Evolutionary conservation across 2,888 invertebrate species (phyloP).

Genomic region (Vannuccia rotundouncinata): DNA sequence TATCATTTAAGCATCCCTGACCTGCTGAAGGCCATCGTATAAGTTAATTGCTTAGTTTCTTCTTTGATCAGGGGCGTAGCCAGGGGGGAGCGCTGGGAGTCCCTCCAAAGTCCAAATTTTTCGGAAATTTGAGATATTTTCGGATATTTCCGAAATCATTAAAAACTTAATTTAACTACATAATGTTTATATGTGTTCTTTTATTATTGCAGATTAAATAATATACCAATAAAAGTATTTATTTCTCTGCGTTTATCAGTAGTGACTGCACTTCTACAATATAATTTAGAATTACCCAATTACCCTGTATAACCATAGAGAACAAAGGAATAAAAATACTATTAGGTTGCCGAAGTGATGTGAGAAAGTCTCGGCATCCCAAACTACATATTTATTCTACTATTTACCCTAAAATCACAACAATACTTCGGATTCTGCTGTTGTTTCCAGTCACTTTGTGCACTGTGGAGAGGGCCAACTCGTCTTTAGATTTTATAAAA

Average conservation of each 20-base stretch:
- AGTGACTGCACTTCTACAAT: not conserved
- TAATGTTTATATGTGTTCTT: not conserved
- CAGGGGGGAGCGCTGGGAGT: not conserved
- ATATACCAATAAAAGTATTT: not conserved
- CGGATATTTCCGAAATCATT: not conserved
- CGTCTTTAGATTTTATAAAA: conserved; percentile 15
- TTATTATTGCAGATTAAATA: not conserved
- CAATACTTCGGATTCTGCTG: conserved; percentile 20
- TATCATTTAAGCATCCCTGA: too few species aligned
- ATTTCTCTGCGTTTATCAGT: not conserved
- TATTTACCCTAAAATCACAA: conserved; percentile 11
- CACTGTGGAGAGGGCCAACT: conserved; percentile 10
- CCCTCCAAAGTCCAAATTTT: not conserved
- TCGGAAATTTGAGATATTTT: not conserved
- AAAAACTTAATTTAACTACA: not conserved
- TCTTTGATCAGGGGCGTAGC: not conserved
- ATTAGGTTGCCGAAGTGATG: not conserved
- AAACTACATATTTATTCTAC: conserved; percentile 15
- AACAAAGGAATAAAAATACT: not conserved
- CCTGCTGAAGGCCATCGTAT: too few species aligned
- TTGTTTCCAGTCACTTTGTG: conserved; percentile 15
- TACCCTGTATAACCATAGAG: not conserved
- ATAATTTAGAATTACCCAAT: not conserved
- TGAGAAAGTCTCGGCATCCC: not conserved
- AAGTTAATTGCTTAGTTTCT: too few species aligned